Evolutionary conservation across 2,888 invertebrate genomes (phyloP).

Genomic region (Ectropis crepuscularia): DNA sequence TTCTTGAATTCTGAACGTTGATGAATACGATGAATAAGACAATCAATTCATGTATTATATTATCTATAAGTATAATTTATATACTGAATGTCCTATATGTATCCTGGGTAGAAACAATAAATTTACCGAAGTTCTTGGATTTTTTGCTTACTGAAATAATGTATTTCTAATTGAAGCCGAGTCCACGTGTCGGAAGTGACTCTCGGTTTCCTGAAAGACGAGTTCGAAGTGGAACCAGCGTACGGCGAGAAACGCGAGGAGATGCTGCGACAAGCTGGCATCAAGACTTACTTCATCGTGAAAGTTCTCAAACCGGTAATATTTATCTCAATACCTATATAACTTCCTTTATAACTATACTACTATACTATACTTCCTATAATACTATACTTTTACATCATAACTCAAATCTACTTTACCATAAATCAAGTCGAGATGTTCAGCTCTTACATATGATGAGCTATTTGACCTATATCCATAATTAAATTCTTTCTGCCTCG

Average conservation of each 20-base stretch:
- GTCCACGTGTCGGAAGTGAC: conserved; percentile 98
- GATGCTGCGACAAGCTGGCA: conserved; percentile 92
- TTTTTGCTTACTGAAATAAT: neutral
- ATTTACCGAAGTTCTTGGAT: neutral
- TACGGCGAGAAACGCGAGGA: conserved; percentile 97
- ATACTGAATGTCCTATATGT: too few relatives aligned
- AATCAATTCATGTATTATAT: too few relatives aligned
- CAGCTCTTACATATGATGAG: conserved; percentile 13
- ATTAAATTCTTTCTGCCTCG: conserved; percentile 20
- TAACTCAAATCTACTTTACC: neutral
- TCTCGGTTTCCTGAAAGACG: conserved; percentile 92
- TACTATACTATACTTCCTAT: conserved; percentile 3
- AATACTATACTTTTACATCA: conserved; percentile 4
- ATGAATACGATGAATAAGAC: too few relatives aligned
- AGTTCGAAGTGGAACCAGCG: conserved; percentile 97
- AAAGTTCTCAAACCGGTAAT: conserved; percentile 92
- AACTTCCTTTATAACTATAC: neutral
- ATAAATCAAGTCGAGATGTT: conserved; percentile 10
- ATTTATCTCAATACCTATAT: neutral
- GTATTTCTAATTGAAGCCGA: conserved; percentile 83
- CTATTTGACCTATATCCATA: conserved; percentile 19
- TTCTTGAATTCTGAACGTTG: too few relatives aligned
- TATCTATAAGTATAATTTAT: too few relatives aligned
- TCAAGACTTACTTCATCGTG: conserved; percentile 96
- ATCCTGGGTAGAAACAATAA: too few relatives aligned